Evolutionary conservation across 2,888 invertebrate genomes (phyloP).

Genomic region (Pocota personata): DNA sequence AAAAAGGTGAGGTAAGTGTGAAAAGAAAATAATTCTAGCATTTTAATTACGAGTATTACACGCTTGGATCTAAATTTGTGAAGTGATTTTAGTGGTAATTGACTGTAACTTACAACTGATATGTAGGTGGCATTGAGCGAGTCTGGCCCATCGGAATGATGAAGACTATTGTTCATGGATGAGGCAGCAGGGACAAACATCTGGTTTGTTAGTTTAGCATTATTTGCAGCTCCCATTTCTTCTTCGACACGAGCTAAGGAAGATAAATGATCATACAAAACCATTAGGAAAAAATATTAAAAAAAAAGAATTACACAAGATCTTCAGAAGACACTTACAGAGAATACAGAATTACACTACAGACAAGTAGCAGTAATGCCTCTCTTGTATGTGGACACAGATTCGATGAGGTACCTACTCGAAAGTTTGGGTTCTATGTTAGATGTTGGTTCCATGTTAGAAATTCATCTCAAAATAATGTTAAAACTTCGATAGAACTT

Average conservation of each 20-base stretch:
- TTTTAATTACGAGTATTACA: slow-evolving; percentile 41
- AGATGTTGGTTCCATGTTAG: too few relatives aligned
- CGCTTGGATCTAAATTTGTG: slow-evolving; percentile 8
- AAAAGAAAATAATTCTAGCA: slow-evolving; percentile 41
- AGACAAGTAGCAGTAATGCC: not conserved
- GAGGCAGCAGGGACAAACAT: slow-evolving; percentile 84
- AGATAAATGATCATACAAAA: too few relatives aligned
- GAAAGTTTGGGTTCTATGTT: too few relatives aligned
- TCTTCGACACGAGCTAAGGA: slow-evolving; percentile 87
- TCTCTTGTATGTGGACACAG: not conserved
- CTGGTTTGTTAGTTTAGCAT: slow-evolving; percentile 85
- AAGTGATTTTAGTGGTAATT: not conserved
- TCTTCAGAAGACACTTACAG: not conserved
- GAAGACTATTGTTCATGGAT: slow-evolving; percentile 77
- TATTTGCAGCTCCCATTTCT: slow-evolving; percentile 83
- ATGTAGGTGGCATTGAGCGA: slow-evolving; percentile 88
- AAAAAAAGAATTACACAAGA: not conserved
- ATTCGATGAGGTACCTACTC: not conserved
- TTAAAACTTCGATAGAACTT: too few relatives aligned
- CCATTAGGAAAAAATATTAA: slow-evolving; percentile 38
- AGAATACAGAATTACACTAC: not conserved
- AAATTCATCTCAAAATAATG: too few relatives aligned
- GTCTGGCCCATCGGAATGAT: slow-evolving; percentile 81
- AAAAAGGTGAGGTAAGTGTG: slow-evolving; percentile 50
- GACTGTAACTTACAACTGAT: slow-evolving; percentile 87